Base-by-base conservation (phyloP, 2,113 vertebrate species). In the Gallinago jamesoni region DNA sequence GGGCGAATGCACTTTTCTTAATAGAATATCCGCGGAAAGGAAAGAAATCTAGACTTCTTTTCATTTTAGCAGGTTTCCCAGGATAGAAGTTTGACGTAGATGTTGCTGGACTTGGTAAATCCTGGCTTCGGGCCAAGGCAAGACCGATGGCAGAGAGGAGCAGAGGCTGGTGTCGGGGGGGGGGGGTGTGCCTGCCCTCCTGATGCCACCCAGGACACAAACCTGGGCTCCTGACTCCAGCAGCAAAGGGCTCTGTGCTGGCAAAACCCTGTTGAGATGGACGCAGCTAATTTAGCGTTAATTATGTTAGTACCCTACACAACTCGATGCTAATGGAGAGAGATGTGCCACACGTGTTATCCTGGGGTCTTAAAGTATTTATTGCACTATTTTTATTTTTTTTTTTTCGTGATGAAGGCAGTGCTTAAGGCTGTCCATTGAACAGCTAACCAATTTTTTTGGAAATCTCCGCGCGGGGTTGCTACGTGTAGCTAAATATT, bases 41-140 rank as follows among this genome's bases (percentile, higher is more conserved):
- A 47, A 83, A 52, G 31, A 47, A 83, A 52, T 81, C 3, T 60
- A 55, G 73, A 53, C 2, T 0, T 56, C 10, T 77, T 92, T 82
- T 74, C 72, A n/a, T 62, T 57, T 66, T 48, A 94, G 62, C 28
- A n/a, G 35, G 37, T 66, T 87, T 90, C 52, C 63, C 45, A 63
- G 67, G 59, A 20, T 24, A 35, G 79, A 78, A 73, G 50, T 55
- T 93, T 94, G 89, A 89, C 8, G 22, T 87, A 78, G 91, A 52
- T 62, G 59, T 77, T 92, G 77, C 48, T 93, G 93, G 45, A 68
- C 80, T 83, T 90, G 22, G 33, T 68, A 94, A 89, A 81, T 84
- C 37, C 57, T 90, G 78, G 63, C 81, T 60, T 77, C 59, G 82
- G 72, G 48, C 66, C 60, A 80, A 48, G 43, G 70, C 4, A 7